Percentiles rank a stretch among this genome's conserved stretches.
Evolutionary conservation across 2,113 vertebrate species (phyloP).

Genomic region (Dissostichus mawsoni): DNA sequence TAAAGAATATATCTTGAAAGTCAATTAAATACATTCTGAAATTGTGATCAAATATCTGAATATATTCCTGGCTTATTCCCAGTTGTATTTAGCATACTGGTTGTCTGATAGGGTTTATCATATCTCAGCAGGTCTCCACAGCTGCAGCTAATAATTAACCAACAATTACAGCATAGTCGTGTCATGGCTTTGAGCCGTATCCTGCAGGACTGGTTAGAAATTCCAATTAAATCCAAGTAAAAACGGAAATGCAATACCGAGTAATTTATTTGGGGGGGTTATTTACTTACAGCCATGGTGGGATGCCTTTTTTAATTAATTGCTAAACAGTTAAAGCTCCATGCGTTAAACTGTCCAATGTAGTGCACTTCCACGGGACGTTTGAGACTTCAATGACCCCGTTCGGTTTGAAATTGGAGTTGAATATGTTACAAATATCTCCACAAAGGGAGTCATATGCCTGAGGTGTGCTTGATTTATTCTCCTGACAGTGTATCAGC

Average conservation of each 20-base stretch:
- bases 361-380: constrained; percentile 58
- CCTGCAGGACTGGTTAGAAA: constrained; percentile 15
- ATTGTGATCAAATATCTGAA: not conserved
- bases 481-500: constrained; percentile 11
- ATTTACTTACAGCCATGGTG: not conserved
- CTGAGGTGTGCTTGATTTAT: constrained; percentile 52
- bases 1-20: not conserved
- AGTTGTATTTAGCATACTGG: not conserved
- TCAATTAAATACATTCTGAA: not conserved
- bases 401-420: constrained; percentile 52
- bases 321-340: not conserved
- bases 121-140: constrained; percentile 52
- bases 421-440: constrained; percentile 77
- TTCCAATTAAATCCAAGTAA: constrained; percentile 33
- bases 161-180: constrained; percentile 46
- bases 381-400: constrained; percentile 63
- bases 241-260: not conserved
- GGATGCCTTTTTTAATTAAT: not conserved
- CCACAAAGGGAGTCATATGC: constrained; percentile 38
- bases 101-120: constrained; percentile 49
- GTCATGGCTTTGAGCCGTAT: constrained; percentile 43
- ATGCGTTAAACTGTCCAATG: not conserved
- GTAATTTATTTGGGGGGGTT: not conserved
- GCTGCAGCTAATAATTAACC: constrained; percentile 66
- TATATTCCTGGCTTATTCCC: not conserved